These are phyloP conservation scores for Lethocerus indicus DNA, from an alignment of 1,140 invertebrate genomes.

Conservation along the genomic window DNA sequence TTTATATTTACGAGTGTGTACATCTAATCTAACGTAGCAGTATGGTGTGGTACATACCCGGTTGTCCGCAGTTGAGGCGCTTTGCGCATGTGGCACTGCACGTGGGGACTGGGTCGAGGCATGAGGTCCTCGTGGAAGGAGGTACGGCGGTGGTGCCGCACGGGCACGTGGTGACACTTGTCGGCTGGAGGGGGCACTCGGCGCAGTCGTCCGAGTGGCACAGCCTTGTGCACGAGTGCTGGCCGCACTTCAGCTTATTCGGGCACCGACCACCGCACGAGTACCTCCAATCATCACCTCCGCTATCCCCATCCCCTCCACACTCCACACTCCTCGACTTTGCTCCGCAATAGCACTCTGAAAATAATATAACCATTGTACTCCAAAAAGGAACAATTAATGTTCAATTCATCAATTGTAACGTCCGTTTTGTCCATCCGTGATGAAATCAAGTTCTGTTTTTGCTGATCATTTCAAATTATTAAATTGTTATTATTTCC, in stretches of 20 bases:
- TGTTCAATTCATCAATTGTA: no score
- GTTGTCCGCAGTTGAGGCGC: slow-evolving; percentile 60
- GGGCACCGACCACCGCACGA: slow-evolving; percentile 52
- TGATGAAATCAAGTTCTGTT: no score
- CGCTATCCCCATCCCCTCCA: slow-evolving; percentile 19
- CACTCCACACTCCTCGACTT: slow-evolving; percentile 30
- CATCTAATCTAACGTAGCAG: no score
- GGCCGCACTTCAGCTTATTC: slow-evolving; percentile 49
- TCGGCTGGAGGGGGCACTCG: slow-evolving; percentile 41
- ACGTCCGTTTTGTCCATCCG: slow-evolving; percentile 6
- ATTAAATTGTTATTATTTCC: no score
- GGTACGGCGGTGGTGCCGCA: slow-evolving; percentile 55
- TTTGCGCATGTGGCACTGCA: slow-evolving; percentile 70
- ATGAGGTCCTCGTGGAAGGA: slow-evolving; percentile 37
- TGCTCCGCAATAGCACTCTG: slow-evolving; percentile 46
- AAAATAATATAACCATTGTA: slow-evolving; percentile 20
- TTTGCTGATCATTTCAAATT: no score
- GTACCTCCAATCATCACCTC: slow-evolving; percentile 25
- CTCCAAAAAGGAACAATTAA: not conserved
- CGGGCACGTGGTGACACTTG: slow-evolving; percentile 54
- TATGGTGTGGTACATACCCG: no score
- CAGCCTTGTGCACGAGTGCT: slow-evolving; percentile 50
- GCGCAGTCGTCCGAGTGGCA: slow-evolving; percentile 46
- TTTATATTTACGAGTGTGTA: no score
- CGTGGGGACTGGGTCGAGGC: slow-evolving; percentile 69